Conservation (phyloP, 2,888 invertebrate species). For the Thymelicus lineola region DNA sequence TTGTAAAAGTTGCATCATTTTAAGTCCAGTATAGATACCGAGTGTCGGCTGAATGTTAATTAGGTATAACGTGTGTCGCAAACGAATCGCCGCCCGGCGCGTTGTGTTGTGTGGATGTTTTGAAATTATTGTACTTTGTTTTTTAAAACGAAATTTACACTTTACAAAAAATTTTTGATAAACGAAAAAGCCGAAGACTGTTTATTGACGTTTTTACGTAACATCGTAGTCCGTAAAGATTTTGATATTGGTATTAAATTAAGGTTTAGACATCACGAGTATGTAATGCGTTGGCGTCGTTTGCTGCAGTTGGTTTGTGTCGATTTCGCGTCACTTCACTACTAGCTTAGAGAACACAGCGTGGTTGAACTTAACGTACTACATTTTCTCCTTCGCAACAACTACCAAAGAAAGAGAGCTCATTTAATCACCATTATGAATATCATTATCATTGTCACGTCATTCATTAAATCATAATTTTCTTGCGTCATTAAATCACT, state of each 20-base stretch:
- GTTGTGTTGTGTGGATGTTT: constrained; percentile 62
- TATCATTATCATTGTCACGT: no score
- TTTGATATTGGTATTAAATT: constrained; percentile 80
- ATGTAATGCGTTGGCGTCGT: constrained; percentile 3
- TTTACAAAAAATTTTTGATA: constrained; percentile 81
- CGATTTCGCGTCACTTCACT: not conserved
- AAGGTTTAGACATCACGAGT: constrained; percentile 58
- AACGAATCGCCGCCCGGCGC: constrained; percentile 51
- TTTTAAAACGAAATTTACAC: constrained; percentile 72
- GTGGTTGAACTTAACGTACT: no score
- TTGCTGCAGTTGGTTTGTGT: not conserved
- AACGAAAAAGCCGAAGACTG: constrained; percentile 80
- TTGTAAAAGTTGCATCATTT: constrained; percentile 58
- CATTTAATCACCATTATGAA: no score
- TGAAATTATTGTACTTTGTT: constrained; percentile 76
- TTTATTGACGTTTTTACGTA: constrained; percentile 77
- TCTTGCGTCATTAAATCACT: no score
- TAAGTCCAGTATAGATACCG: not conserved
- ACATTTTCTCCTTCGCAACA: no score
- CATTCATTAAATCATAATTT: no score
- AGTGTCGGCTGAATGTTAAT: constrained; percentile 57
- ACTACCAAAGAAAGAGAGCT: no score
- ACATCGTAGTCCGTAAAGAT: constrained; percentile 77
- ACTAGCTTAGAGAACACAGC: not conserved
- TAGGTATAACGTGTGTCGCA: constrained; percentile 53